Conservation (phyloP, 2,113 vertebrate genomes). For the Empidonax alnorum region DNA sequence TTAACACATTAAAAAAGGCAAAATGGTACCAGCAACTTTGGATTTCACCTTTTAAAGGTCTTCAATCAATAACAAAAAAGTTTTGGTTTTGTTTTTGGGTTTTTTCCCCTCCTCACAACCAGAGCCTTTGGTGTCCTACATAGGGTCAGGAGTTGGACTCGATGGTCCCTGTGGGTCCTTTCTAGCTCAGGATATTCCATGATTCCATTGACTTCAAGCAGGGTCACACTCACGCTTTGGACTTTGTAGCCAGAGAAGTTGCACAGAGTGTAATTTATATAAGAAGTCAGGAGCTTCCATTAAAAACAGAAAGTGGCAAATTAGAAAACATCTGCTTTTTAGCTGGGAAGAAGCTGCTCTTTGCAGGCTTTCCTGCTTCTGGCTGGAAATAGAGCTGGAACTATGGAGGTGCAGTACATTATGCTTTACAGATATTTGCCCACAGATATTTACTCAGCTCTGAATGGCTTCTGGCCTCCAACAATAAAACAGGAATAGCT, state of each 20-base stretch:
- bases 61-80: neutral
- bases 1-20: neutral
- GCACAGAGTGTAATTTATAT: neutral
- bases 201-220: neutral
- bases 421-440: neutral
- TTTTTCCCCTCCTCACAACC: neutral
- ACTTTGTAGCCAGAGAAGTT: neutral
- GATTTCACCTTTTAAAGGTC: neutral
- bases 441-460: neutral
- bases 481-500: neutral
- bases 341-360: neutral
- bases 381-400: neutral
- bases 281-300: neutral
- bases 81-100: neutral
- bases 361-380: neutral
- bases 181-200: neutral
- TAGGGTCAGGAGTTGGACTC: neutral
- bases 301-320: neutral
- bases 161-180: neutral
- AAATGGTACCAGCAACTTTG: neutral
- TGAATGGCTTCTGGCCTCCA: neutral
- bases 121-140: neutral
- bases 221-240: neutral
- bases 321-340: neutral
- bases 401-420: neutral